Evolutionary conservation across 2,888 invertebrate species (phyloP).

Genomic region (Ischnura elegans): DNA sequence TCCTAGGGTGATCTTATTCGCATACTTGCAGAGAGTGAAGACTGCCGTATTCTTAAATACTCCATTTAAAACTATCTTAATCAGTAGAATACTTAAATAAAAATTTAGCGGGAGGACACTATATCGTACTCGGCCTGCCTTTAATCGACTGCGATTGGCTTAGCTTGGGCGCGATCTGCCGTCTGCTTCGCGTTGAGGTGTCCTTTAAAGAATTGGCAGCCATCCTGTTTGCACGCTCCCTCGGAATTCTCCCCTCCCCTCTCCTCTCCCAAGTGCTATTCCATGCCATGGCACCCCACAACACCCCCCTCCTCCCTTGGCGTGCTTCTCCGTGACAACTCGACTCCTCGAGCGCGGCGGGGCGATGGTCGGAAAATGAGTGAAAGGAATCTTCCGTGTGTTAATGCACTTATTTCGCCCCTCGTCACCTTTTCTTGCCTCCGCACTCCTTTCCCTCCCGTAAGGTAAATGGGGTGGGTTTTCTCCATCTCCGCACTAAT

Average conservation of each 20-base stretch:
- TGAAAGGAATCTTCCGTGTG: not conserved
- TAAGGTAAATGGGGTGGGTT: not conserved
- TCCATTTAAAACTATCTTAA: too few relatives aligned
- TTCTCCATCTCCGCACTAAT: too few relatives aligned
- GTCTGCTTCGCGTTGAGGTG: not conserved
- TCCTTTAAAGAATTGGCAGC: not conserved
- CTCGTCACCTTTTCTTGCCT: not conserved
- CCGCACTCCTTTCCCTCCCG: not conserved
- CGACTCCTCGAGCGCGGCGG: not conserved
- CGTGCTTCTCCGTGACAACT: not conserved
- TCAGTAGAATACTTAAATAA: too few relatives aligned
- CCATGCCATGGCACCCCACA: not conserved
- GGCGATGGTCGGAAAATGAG: not conserved
- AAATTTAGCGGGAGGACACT: too few relatives aligned
- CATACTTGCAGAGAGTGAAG: too few relatives aligned
- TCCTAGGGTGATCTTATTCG: too few relatives aligned
- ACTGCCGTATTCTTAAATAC: too few relatives aligned
- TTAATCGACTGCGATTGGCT: not conserved
- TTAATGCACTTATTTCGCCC: not conserved
- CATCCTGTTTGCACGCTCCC: not conserved
- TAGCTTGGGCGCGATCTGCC: not conserved
- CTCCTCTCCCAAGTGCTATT: not conserved
- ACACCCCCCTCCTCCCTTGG: not conserved
- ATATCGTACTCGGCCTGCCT: too few relatives aligned
- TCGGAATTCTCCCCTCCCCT: not conserved